Evolutionary conservation across 1,140 invertebrate species (phyloP).

Genomic region (Drosophila rhopaloa): DNA sequence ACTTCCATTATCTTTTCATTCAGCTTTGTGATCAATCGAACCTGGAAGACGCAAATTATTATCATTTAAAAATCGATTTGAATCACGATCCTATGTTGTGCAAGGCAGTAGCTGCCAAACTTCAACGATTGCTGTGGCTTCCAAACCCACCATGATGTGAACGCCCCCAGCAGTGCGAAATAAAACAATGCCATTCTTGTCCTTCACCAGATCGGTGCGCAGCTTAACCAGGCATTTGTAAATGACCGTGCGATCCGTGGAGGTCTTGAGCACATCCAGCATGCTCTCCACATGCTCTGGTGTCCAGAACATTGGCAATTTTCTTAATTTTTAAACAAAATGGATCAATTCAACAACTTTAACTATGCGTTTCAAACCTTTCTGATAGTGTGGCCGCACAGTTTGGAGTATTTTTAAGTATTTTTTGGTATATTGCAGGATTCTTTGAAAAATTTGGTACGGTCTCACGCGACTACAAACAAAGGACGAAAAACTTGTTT

Average conservation of each 20-base stretch:
- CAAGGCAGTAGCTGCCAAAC: conserved; percentile 13
- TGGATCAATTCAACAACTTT: conserved; percentile 12
- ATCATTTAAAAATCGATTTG: conserved; percentile 6
- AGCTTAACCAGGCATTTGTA: conserved; percentile 79
- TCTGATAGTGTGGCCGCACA: neutral
- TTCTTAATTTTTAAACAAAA: conserved; percentile 23
- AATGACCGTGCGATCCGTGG: conserved; percentile 77
- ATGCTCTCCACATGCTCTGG: conserved; percentile 67
- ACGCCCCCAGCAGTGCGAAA: conserved; percentile 76
- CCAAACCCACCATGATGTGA: conserved; percentile 66
- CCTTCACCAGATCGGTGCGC: conserved; percentile 81
- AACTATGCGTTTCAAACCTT: conserved; percentile 7
- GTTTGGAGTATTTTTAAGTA: neutral
- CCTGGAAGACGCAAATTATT: conserved; percentile 21
- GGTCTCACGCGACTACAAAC: neutral
- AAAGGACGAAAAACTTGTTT: neutral
- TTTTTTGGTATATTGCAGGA: neutral
- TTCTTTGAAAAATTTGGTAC: neutral
- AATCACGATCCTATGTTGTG: conserved; percentile 14
- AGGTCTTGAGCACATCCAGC: conserved; percentile 71
- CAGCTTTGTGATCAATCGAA: conserved; percentile 66
- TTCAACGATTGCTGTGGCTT: conserved; percentile 2
- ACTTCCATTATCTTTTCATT: conserved; percentile 85
- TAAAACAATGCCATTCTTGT: conserved; percentile 76
- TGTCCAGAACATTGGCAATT: conserved; percentile 57